Evolutionary conservation across 1,140 invertebrate genomes (phyloP).

Genomic region (Drosophila bipectinata): DNA sequence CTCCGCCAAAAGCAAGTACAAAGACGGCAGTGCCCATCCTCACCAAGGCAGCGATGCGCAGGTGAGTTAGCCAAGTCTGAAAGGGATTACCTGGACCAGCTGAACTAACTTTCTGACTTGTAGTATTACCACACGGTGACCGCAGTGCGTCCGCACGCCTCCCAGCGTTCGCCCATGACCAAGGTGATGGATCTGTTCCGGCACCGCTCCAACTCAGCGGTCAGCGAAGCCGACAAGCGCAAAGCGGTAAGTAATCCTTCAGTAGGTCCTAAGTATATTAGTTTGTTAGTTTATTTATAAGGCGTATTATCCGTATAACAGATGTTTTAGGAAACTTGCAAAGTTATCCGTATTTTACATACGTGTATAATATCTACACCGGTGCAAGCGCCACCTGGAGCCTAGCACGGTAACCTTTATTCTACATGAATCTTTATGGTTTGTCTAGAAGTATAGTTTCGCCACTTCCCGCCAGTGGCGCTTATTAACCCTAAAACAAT

Average conservation of each 20-base stretch:
- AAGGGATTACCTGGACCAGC: not conserved
- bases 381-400: too few relatives aligned
- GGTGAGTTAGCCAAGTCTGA: conserved; percentile 63
- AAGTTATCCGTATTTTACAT: too few relatives aligned
- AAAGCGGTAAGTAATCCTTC: conserved; percentile 87
- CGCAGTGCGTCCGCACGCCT: conserved; percentile 84
- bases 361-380: too few relatives aligned
- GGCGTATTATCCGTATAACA: too few relatives aligned
- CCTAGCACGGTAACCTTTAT: too few relatives aligned
- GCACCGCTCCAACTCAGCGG: conserved; percentile 89
- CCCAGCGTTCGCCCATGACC: conserved; percentile 88
- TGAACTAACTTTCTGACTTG: not conserved
- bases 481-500: not conserved
- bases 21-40: conserved; percentile 88
- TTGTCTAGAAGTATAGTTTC: too few relatives aligned
- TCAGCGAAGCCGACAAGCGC: conserved; percentile 89
- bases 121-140: conserved; percentile 89
- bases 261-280: not conserved
- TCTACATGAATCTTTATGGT: too few relatives aligned
- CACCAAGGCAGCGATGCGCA: conserved; percentile 85
- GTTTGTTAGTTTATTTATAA: too few relatives aligned
- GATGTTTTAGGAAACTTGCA: too few relatives aligned
- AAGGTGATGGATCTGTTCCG: conserved; percentile 96
- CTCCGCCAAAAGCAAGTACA: conserved; percentile 84
- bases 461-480: too few relatives aligned